Evolutionary conservation across 2,888 invertebrate species (phyloP).

Genomic region (Ectemnius lituratus): DNA sequence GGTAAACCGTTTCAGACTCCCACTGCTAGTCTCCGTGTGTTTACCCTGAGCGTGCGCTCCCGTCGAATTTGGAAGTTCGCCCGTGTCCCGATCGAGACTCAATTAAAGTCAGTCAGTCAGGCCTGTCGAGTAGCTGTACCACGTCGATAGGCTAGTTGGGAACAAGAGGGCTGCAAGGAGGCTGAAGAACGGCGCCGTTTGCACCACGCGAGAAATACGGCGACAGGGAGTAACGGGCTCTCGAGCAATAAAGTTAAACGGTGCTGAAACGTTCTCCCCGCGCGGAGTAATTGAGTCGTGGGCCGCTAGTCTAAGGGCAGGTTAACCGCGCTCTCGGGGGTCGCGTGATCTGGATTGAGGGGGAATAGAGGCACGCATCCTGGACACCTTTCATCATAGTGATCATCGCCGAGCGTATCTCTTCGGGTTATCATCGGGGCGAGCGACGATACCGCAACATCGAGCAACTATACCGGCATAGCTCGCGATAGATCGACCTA

Average conservation of each 20-base stretch:
- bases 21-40: background rate
- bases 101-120: background rate
- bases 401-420: slow-evolving; percentile 42
- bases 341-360: slow-evolving; percentile 46
- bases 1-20: background rate
- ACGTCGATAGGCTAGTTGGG: slow-evolving; percentile 34
- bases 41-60: slow-evolving; percentile 11
- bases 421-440: slow-evolving; percentile 42
- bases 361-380: slow-evolving; percentile 26
- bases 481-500: too few relatives aligned
- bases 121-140: slow-evolving; percentile 1
- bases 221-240: background rate
- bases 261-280: background rate
- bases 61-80: slow-evolving; percentile 7
- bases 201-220: background rate
- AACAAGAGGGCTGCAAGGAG: slow-evolving; percentile 12
- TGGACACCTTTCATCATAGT: slow-evolving; percentile 50
- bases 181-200: background rate
- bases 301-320: background rate
- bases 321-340: slow-evolving; percentile 9
- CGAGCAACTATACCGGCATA: background rate
- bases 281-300: slow-evolving; percentile 4
- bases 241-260: slow-evolving; percentile 8
- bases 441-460: slow-evolving; percentile 30
- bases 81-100: background rate